Base-by-base conservation (phyloP, 2,888 invertebrate genomes). In the Sarcophaga rosellei region DNA sequence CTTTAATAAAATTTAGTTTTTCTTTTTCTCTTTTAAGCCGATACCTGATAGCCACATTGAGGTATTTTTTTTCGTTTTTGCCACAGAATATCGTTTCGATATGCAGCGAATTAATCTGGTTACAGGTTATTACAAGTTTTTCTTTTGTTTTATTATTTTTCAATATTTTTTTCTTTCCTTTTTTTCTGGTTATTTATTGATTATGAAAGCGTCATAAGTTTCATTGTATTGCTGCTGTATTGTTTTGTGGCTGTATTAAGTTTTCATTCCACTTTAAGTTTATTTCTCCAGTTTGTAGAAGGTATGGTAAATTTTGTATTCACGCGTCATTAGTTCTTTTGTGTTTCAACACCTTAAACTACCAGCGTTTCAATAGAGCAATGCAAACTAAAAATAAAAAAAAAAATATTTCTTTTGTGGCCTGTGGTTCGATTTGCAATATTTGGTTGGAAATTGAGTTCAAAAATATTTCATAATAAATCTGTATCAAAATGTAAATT, bases 361-460 rank as follows among this genome's bases (percentile, higher is more conserved):
- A 79, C 75, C 72, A 85, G 75, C 73, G 85, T 76, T 85, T 81
- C n/a, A 47, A 61, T 85, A 57, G 68, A 72, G 82, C 72, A 78
- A 81, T 53, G 10, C 17, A 3, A 53, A 11, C n/a, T 5, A 66
- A 4, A 4, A 23, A 62, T 5, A 66, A 4, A 4, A 23, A 62
- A 74, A 57, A 11, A 20, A 47, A 53, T 72, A 45, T 23, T 62
- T 53, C 47, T 12, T 62, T 61, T 61, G 65, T 25, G 78, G 72
- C 57, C 77, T 59, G 20, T 44, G 45, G 53, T 53, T 53, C 23
- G 63, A 21, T 44, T 53, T 53, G 53, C 53, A 53, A 53, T 1
- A 53, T 21, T 57, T 45, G 35, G 23, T 35, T 59, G 59, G n/a
- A 75, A 47, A 15, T 17, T 62, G 25, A 10, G 20, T 82, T 53